Percentiles rank a stretch among this genome's conserved stretches.
These are phyloP conservation scores for Apocheima hispidaria DNA, from an alignment of 2,888 invertebrate species.

Conservation along the genomic window DNA sequence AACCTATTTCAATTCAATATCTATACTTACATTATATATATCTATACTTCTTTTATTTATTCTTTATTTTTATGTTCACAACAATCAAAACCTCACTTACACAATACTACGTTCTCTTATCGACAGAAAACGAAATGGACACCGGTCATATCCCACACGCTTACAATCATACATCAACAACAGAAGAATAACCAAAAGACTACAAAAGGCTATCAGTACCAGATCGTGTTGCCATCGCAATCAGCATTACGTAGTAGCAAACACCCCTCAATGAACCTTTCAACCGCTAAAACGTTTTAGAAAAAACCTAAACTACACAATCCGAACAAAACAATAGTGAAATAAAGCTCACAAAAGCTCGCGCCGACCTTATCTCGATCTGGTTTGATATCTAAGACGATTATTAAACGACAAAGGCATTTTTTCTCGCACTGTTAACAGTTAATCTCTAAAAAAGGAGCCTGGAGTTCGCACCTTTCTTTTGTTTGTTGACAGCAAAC, in stretches of 20 bases:
- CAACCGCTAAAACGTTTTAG: conserved; percentile 74
- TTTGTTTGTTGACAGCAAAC: conserved; percentile 84
- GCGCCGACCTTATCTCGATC: conserved; percentile 66
- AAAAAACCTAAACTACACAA: conserved; percentile 55
- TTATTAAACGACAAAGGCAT: conserved; percentile 72
- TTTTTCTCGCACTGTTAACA: conserved; percentile 30
- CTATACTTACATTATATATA: too few species aligned
- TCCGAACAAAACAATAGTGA: conserved; percentile 63
- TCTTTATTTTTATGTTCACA: neutral
- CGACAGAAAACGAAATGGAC: conserved; percentile 18
- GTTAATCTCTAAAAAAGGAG: conserved; percentile 66
- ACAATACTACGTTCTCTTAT: neutral
- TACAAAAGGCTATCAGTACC: conserved; percentile 65
- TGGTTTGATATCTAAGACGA: conserved; percentile 79
- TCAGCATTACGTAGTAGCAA: conserved; percentile 62
- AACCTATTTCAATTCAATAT: too few species aligned
- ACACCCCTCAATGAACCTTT: conserved; percentile 66
- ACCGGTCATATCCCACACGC: conserved; percentile 45
- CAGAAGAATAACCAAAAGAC: conserved; percentile 48
- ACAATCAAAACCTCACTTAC: conserved; percentile 1
- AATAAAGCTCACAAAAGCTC: conserved; percentile 67
- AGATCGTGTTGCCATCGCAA: conserved; percentile 63
- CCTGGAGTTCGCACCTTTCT: conserved; percentile 75
- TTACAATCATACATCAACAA: conserved; percentile 41
- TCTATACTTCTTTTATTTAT: neutral